These are phyloP conservation scores for Trichopria drosophilae DNA, from an alignment of 2,888 invertebrate species.

Conservation along the genomic window DNA sequence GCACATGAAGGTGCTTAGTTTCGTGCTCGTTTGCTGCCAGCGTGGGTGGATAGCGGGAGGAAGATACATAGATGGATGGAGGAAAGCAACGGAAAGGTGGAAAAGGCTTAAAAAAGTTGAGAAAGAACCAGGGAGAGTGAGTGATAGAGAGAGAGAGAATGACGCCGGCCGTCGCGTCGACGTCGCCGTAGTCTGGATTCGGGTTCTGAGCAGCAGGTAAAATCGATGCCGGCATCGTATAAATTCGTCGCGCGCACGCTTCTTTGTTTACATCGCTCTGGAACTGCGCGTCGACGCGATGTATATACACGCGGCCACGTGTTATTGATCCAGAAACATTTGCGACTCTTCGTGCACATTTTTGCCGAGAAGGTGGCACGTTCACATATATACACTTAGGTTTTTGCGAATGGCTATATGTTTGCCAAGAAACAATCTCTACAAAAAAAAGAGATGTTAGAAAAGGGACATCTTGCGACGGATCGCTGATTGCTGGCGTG, in stretches of 20 bases:
- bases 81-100: no score
- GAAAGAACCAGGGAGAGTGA: constrained; percentile 20
- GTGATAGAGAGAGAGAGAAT: neutral
- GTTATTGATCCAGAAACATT: constrained; percentile 40
- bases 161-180: constrained; percentile 28
- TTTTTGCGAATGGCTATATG: constrained; percentile 1
- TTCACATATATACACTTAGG: no score
- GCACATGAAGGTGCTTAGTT: no score
- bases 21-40: no score
- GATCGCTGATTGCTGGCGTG: no score
- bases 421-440: neutral
- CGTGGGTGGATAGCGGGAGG: no score
- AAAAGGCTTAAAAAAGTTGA: no score
- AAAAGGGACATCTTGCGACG: no score
- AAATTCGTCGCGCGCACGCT: constrained; percentile 51
- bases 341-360: constrained; percentile 31
- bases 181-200: no score
- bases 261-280: constrained; percentile 56
- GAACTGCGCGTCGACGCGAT: constrained; percentile 32
- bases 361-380: no score
- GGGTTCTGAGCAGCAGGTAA: constrained; percentile 34
- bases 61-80: no score
- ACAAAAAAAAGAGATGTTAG: no score
- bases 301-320: constrained; percentile 39
- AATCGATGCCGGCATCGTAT: constrained; percentile 42